These are phyloP conservation scores for Eubasilissa splendida DNA, from an alignment of 2,888 invertebrate species.

Conservation along the genomic window DNA sequence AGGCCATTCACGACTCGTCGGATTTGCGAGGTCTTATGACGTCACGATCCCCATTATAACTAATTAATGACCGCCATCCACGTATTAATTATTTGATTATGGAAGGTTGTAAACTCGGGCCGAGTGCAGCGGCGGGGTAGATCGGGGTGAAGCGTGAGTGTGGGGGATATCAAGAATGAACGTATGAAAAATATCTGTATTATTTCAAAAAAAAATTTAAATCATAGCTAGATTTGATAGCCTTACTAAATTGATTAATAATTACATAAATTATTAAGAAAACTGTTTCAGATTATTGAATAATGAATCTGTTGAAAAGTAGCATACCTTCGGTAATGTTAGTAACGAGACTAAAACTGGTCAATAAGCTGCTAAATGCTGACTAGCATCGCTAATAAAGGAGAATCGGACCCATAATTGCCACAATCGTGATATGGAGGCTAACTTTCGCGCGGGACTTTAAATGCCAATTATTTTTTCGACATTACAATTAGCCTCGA, in stretches of 20 bases:
- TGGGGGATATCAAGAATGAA: neutral
- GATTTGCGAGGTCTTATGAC: conserved; percentile 44
- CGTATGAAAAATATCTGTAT: too few species aligned
- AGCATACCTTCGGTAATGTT: too few species aligned
- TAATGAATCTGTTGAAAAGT: neutral
- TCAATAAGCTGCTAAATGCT: too few species aligned
- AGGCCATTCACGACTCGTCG: conserved; percentile 39
- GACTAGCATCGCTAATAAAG: neutral
- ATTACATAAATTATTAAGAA: too few species aligned
- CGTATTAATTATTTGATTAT: conserved; percentile 55
- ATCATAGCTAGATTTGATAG: too few species aligned
- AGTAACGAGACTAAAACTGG: too few species aligned
- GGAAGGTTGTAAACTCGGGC: conserved; percentile 46
- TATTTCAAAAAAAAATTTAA: too few species aligned
- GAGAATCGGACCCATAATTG: conserved; percentile 18
- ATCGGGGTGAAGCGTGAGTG: conserved; percentile 10
- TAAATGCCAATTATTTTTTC: conserved; percentile 49
- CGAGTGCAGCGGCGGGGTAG: conserved; percentile 42
- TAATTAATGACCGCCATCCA: conserved; percentile 52
- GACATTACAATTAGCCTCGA: conserved; percentile 45
- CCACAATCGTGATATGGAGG: conserved; percentile 31
- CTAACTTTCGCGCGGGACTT: conserved; percentile 30
- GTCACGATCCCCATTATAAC: conserved; percentile 50
- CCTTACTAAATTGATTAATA: too few species aligned
- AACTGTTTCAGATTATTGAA: neutral